Base-by-base conservation (phyloP, 2,888 invertebrate genomes). In the Neoaliturus tenellus region DNA sequence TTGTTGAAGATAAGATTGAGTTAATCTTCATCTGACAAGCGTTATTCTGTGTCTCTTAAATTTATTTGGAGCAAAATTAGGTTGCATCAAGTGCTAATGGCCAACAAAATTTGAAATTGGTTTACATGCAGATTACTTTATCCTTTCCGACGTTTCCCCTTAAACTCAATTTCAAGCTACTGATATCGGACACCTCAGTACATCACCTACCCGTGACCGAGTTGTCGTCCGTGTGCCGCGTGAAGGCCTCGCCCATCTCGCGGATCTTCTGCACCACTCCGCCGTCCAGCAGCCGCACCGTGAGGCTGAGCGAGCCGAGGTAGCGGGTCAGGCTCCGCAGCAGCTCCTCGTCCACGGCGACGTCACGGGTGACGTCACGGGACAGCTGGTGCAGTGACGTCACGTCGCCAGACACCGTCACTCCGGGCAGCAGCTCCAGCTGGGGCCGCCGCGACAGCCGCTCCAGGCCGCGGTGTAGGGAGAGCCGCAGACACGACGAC, bases 401-500 rank as follows among this genome's bases (percentile, higher is more conserved):
- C 81, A 71, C 33, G 39, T 55, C 58, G 91, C 92, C 92, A 86
- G 92, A 91, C 86, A 94, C 92, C 83, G 91, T 91, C 82, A 94
- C 90, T 84, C 94, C 94, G 67, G 93, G 92, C 85, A 92, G 84
- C 81, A 94, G 88, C 85, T 93, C 91, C 84, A 95, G 91, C 87
- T 92, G 91, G 87, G 91, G 91, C 86, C 92, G 92, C 84, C 92
- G 91, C 62, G 93, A 91, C 0, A 93, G 93, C 83, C 92, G 91
- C 87, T 93, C 91, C 83, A 94, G 87, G 67, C 92, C 91, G 67
- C 91, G 91, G 85, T 92, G 91, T 55, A 93, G 91, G 89, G 93
- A 93, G 75, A 93, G 91, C 58, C 93, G 92, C 84, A 93, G 89
- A 89, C 94, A 94, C 17, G 85, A 69, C 25, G 71, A 17, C 33